A percentile compares a stretch with the other conserved stretches of the same genome.
Evolutionary conservation across 2,797 vertebrate species (phyloP).

Genomic region (Limosa lapponica): DNA sequence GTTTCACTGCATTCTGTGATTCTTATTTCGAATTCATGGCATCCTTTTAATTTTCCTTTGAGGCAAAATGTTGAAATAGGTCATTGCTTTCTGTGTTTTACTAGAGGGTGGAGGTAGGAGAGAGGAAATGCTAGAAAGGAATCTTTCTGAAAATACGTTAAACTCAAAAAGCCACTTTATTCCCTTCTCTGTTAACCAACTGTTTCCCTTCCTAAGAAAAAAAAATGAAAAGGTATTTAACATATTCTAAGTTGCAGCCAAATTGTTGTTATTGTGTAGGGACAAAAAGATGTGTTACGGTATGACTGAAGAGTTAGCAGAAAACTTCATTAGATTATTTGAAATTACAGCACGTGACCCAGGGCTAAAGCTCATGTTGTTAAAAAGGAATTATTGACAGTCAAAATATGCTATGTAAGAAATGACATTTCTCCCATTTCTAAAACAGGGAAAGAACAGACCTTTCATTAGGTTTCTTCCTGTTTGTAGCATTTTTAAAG

Average conservation of each 20-base stretch:
- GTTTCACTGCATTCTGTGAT: neutral
- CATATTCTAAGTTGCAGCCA: neutral
- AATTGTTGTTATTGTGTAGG: neutral
- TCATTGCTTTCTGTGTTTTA: neutral
- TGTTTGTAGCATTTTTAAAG: neutral
- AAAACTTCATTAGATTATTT: neutral
- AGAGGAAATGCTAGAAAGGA: neutral
- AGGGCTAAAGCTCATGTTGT: neutral
- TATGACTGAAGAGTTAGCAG: neutral
- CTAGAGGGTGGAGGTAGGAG: neutral
- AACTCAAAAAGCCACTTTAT: neutral
- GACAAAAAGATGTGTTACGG: neutral
- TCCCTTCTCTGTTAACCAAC: neutral
- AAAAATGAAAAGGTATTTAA: neutral
- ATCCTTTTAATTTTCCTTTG: neutral
- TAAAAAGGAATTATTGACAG: neutral
- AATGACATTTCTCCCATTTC: neutral
- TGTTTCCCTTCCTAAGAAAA: neutral
- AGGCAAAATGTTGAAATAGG: neutral
- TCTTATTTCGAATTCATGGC: neutral
- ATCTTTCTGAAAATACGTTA: neutral
- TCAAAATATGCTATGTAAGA: neutral
- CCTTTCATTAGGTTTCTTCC: neutral
- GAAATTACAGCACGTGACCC: neutral
- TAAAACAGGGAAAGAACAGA: neutral